These are phyloP conservation scores for Papilio demoleus DNA, from an alignment of 2,888 invertebrate species.

Conservation along the genomic window DNA sequence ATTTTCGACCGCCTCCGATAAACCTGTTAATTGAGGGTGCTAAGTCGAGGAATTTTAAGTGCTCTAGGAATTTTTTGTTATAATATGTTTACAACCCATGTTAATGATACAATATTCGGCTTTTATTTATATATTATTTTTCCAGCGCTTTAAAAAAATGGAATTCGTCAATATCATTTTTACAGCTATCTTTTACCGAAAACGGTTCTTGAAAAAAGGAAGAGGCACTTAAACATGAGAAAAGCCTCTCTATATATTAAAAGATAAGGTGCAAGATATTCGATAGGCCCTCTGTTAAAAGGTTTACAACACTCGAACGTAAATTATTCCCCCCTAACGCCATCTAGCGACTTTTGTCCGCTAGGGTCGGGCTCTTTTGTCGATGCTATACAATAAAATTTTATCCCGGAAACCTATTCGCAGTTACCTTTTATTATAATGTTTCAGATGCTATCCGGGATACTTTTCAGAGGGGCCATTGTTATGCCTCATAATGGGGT, in stretches of 20 bases:
- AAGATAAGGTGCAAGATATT: conserved; percentile 37
- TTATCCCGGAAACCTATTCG: conserved; percentile 79
- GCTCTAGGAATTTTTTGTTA: neutral
- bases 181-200: conserved; percentile 12
- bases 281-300: conserved; percentile 39
- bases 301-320: conserved; percentile 41
- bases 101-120: conserved; percentile 5
- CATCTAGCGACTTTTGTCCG: conserved; percentile 50
- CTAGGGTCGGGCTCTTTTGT: conserved; percentile 62
- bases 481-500: conserved; percentile 71
- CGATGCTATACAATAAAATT: conserved; percentile 79
- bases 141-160: neutral
- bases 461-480: conserved; percentile 73
- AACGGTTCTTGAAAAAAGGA: conserved; percentile 9
- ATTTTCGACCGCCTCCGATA: conserved; percentile 32
- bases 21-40: conserved; percentile 27
- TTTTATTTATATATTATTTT: neutral
- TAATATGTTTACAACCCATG: neutral
- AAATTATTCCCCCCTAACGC: conserved; percentile 45
- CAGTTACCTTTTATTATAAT: conserved; percentile 82
- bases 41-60: neutral
- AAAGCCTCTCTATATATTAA: conserved; percentile 29
- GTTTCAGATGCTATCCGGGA: conserved; percentile 75
- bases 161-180: neutral
- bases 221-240: conserved; percentile 8